Evolutionary conservation across 1,140 invertebrate species (phyloP), one percentile per base, ranked within the genome.

Genomic region (Formica selysi): DNA sequence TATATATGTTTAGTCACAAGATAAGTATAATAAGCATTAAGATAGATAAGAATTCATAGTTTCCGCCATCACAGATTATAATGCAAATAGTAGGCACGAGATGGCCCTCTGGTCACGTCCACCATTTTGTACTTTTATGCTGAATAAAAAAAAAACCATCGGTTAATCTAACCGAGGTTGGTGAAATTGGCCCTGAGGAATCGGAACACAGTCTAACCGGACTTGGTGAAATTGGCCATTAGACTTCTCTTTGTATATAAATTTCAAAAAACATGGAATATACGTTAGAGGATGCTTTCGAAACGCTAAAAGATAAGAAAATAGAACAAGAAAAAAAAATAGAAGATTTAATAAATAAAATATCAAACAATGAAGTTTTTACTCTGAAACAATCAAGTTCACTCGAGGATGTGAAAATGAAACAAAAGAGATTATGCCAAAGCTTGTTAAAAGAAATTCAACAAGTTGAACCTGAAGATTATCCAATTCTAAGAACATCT

Each of bases 271-370:
- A 22, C 22, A 68, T 89, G 86, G 90, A 91, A 57, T 92, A 92
- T 57, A 91, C 93, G 1, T 70, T 94, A 5, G 80, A 93, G 51
- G 92, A 94, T 65, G 86, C 91, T 0, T 87, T 90, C 7, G 92
- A 92, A 26, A 32, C 81, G 36, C 62, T 95, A 10, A 89, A 89
- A 64, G 87, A 93, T 4, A 57, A 86, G 1, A 48, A 89, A 36
- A 22, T 26, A 32, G 85, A 92, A 26, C 85, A 73, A 19, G 41
- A 88, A 29, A 13, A 74, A 3, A 87, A 92, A 89, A 64, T 94
- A 36, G 87, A 94, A 5, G 32, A 87, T 26, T 76, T 94, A 64
- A 87, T 87, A 8, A 38, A 87, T 5, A 13, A 61, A 32, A 59
- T 91, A 5, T 38, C 71, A 19, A 93, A 93, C 65, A 93, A 93